These are phyloP conservation scores for Hozukius guyotensis DNA, from an alignment of 2,797 vertebrate genomes.

Conservation along the genomic window DNA sequence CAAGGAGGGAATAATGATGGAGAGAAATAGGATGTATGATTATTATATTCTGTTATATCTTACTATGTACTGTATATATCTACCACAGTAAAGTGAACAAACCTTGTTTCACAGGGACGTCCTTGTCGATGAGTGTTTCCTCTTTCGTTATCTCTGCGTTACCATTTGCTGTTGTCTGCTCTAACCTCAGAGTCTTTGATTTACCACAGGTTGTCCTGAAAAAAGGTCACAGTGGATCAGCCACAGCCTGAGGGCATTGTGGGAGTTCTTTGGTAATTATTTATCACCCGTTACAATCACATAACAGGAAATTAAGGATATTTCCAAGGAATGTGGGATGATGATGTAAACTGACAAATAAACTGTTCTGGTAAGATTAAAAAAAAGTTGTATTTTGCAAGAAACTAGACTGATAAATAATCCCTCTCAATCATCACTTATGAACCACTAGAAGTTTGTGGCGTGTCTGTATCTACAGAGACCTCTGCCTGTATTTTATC, in stretches of 20 bases:
- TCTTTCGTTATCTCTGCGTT: not conserved
- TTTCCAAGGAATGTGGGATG: not conserved
- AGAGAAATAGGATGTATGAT: not conserved
- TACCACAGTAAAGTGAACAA: not conserved
- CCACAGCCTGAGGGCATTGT: not conserved
- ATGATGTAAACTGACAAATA: not conserved
- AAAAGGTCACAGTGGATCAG: constrained; percentile 30
- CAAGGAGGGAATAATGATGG: not conserved
- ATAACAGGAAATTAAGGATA: not conserved
- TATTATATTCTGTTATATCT: not conserved
- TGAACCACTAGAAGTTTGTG: no score
- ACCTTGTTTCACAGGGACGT: constrained; percentile 52
- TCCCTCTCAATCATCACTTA: no score
- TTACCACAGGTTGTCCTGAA: constrained; percentile 74
- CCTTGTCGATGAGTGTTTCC: not conserved
- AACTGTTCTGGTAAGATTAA: not conserved
- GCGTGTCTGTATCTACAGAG: no score
- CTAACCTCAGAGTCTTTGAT: not conserved
- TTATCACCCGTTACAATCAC: not conserved
- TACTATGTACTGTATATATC: no score
- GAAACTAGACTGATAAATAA: not conserved
- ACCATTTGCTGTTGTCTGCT: constrained; percentile 1
- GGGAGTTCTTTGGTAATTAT: not conserved
- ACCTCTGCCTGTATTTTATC: no score
- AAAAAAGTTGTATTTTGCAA: not conserved